phyloP scores from a whole-genome alignment of 2,888 invertebrate genomes.

The Leptogaster cylindrica region DNA sequence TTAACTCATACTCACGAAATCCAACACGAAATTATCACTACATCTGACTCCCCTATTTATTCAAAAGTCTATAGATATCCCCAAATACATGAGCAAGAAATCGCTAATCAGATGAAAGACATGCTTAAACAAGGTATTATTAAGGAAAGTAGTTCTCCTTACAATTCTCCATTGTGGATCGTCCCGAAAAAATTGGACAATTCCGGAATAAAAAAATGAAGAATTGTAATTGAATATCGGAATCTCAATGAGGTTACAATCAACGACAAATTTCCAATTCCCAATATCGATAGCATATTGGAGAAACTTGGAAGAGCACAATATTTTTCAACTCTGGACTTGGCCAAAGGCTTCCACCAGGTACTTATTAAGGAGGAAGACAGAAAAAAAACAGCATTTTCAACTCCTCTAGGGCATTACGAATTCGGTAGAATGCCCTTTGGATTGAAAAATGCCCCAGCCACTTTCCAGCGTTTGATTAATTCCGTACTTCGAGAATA shows the following conservation, averaged over 20 bases:
- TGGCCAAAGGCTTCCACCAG: slow-evolving; percentile 49
- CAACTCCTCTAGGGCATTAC: slow-evolving; percentile 19
- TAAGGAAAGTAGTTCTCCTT: slow-evolving; percentile 39
- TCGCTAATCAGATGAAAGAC: slow-evolving; percentile 9
- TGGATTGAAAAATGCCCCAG: slow-evolving; percentile 25
- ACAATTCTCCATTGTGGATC: slow-evolving; percentile 36
- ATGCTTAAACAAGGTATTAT: slow-evolving; percentile 24
- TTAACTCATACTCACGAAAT: slow-evolving; percentile 40
- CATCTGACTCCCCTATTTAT: slow-evolving; percentile 40
- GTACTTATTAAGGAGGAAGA: slow-evolving; percentile 26
- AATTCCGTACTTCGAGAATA: slow-evolving; percentile 19
- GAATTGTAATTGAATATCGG: slow-evolving; percentile 41
- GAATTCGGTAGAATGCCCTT: slow-evolving; percentile 24
- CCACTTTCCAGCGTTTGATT: slow-evolving; percentile 4
- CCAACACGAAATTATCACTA: slow-evolving; percentile 41
- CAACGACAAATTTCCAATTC: slow-evolving; percentile 20
- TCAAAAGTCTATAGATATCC: slow-evolving; percentile 42
- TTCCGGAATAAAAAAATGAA: slow-evolving; percentile 40
- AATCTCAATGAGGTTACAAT: slow-evolving; percentile 27
- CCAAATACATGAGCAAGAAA: slow-evolving; percentile 26
- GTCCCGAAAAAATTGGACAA: slow-evolving; percentile 22
- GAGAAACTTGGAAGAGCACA: slow-evolving; percentile 21
- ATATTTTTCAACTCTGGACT: slow-evolving; percentile 48
- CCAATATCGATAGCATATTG: slow-evolving; percentile 15
- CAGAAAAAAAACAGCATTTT: slow-evolving; percentile 41